These are phyloP conservation scores for Lymantria monacha DNA, from an alignment of 2,888 invertebrate genomes.

Conservation along the genomic window DNA sequence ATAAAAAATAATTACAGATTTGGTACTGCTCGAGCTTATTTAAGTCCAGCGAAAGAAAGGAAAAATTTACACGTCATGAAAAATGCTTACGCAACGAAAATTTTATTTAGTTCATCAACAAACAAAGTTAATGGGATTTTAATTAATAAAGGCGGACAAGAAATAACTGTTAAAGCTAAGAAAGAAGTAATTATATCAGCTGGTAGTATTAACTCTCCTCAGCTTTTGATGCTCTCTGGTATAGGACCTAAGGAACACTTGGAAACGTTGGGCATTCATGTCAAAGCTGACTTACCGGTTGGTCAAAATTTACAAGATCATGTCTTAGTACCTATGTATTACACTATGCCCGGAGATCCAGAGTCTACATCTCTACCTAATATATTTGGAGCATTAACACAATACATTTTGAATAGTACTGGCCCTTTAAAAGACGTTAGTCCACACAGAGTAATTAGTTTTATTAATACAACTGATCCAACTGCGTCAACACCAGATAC, in stretches of 20 bases:
- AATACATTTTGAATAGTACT: constrained; percentile 70
- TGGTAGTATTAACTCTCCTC: constrained; percentile 76
- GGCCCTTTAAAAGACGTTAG: constrained; percentile 73
- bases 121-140: constrained; percentile 68
- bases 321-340: constrained; percentile 57
- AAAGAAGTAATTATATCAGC: constrained; percentile 79
- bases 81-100: constrained; percentile 74
- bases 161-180: constrained; percentile 53
- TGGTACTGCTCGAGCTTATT: constrained; percentile 79
- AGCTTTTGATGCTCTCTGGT: constrained; percentile 77
- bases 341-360: constrained; percentile 48
- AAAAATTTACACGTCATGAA: constrained; percentile 73
- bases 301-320: constrained; percentile 81
- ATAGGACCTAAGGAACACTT: constrained; percentile 73
- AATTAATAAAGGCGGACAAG: constrained; percentile 52
- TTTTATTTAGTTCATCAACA: constrained; percentile 71
- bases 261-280: constrained; percentile 54
- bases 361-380: constrained; percentile 39
- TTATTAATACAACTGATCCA: constrained; percentile 55
- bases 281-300: constrained; percentile 71
- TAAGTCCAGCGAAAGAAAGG: constrained; percentile 59
- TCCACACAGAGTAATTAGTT: constrained; percentile 56
- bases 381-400: constrained; percentile 49
- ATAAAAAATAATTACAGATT: constrained; percentile 69
- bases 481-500: constrained; percentile 50